A percentile compares a stretch with the other conserved stretches of the same genome.
phyloP scores from a whole-genome alignment of 2,888 invertebrate genomes.

The Pseudanteris insignis region DNA sequence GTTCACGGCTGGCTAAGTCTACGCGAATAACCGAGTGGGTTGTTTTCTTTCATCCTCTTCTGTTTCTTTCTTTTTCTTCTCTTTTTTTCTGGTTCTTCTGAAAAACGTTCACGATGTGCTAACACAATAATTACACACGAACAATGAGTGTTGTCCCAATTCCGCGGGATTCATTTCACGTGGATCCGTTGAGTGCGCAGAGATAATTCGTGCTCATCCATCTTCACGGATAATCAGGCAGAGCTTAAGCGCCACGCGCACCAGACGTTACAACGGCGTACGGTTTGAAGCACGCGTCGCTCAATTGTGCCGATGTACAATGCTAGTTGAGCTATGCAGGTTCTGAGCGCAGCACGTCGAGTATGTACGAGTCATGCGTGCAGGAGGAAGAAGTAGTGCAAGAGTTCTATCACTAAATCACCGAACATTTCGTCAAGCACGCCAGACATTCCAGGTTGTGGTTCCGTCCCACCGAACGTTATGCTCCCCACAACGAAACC shows the following conservation, averaged over 20 bases:
- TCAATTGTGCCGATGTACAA: constrained; percentile 43
- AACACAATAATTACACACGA: background rate
- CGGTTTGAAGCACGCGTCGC: constrained; percentile 41
- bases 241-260: constrained; percentile 28
- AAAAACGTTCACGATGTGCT: too few relatives aligned
- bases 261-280: constrained; percentile 41
- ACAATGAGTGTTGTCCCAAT: constrained; percentile 6
- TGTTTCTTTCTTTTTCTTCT: too few relatives aligned
- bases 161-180: constrained; percentile 27
- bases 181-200: constrained; percentile 28
- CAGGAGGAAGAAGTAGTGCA: constrained; percentile 20
- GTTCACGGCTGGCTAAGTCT: too few relatives aligned
- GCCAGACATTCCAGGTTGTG: constrained; percentile 27
- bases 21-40: too few relatives aligned
- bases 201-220: constrained; percentile 37
- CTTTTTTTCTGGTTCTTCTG: too few relatives aligned
- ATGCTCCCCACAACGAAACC: too few relatives aligned
- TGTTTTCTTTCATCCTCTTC: too few relatives aligned
- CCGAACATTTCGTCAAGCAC: constrained; percentile 36
- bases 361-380: constrained; percentile 35
- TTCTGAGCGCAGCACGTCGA: constrained; percentile 33
- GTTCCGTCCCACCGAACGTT: too few relatives aligned
- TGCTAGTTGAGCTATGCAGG: constrained; percentile 44
- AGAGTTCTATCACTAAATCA: too few relatives aligned
- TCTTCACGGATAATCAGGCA: constrained; percentile 45